A percentile compares a stretch with the other conserved stretches of the same genome.
These are phyloP conservation scores for Copidosoma floridanum DNA, from an alignment of 1,140 invertebrate species.

Conservation along the genomic window DNA sequence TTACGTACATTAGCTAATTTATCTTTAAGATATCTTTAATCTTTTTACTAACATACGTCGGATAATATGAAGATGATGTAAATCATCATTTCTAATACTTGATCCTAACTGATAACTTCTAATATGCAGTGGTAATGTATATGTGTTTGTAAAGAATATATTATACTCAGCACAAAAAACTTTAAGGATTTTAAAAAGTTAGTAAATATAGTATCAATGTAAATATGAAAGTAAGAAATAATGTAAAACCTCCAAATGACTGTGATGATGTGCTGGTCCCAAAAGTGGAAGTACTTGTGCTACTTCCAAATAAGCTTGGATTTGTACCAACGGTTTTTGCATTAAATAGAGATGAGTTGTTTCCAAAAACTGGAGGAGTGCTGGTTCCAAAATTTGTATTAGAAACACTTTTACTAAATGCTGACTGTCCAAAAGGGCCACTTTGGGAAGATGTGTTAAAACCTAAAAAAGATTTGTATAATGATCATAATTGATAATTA, in stretches of 20 bases:
- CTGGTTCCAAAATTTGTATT: constrained; percentile 53
- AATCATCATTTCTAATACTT: too few species aligned
- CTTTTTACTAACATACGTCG: too few species aligned
- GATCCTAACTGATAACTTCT: too few species aligned
- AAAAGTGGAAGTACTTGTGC: constrained; percentile 51
- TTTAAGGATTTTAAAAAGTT: neutral
- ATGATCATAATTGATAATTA: too few species aligned
- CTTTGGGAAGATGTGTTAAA: constrained; percentile 48
- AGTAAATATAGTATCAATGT: neutral
- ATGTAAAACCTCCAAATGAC: constrained; percentile 48
- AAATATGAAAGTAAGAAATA: constrained; percentile 2
- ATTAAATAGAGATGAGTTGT: constrained; percentile 59
- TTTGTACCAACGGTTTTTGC: constrained; percentile 59
- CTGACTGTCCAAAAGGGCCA: constrained; percentile 55
- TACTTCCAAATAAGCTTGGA: constrained; percentile 51
- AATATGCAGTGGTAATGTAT: too few species aligned
- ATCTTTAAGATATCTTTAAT: too few species aligned
- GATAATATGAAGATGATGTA: too few species aligned
- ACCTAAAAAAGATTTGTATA: constrained; percentile 45
- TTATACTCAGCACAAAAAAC: neutral
- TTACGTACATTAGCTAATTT: too few species aligned
- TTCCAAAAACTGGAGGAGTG: constrained; percentile 55
- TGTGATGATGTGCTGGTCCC: constrained; percentile 54
- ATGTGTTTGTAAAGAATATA: neutral
- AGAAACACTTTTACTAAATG: constrained; percentile 56